These are phyloP conservation scores for Latheticus oryzae DNA, from an alignment of 2,888 invertebrate genomes.

Conservation along the genomic window DNA sequence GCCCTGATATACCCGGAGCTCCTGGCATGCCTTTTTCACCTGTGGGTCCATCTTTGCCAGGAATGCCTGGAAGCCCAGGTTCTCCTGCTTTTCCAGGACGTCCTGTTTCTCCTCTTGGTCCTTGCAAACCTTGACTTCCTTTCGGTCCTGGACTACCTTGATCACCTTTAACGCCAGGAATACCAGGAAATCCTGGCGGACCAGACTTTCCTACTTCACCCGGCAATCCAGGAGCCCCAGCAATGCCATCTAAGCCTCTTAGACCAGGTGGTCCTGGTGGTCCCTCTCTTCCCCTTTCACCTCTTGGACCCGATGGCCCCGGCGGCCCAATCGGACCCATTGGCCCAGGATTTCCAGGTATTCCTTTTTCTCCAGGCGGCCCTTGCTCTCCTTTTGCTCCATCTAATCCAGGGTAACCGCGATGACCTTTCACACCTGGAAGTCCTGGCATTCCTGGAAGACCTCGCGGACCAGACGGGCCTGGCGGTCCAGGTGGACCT, in stretches of 20 bases:
- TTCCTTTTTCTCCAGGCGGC: constrained; percentile 79
- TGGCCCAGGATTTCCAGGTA: constrained; percentile 74
- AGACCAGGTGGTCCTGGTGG: constrained; percentile 81
- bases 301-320: constrained; percentile 82
- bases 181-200: constrained; percentile 86
- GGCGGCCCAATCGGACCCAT: constrained; percentile 79
- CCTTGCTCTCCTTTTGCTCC: constrained; percentile 88
- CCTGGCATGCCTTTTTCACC: constrained; percentile 87
- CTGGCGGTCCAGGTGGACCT: constrained; percentile 78
- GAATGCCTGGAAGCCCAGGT: constrained; percentile 77
- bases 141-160: constrained; percentile 80
- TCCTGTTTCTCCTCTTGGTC: constrained; percentile 82
- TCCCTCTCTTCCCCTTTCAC: constrained; percentile 88
- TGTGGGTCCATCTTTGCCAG: constrained; percentile 84
- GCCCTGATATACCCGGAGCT: constrained; percentile 76
- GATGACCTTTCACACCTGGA: constrained; percentile 85
- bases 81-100: constrained; percentile 83
- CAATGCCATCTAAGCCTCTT: constrained; percentile 82
- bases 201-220: constrained; percentile 86
- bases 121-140: constrained; percentile 85
- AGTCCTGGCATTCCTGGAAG: constrained; percentile 80
- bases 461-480: constrained; percentile 81
- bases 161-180: constrained; percentile 85
- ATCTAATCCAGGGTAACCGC: constrained; percentile 83
- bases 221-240: constrained; percentile 82